These are phyloP conservation scores for Drosophila repletoides DNA, from an alignment of 1,140 invertebrate species.

Conservation along the genomic window DNA sequence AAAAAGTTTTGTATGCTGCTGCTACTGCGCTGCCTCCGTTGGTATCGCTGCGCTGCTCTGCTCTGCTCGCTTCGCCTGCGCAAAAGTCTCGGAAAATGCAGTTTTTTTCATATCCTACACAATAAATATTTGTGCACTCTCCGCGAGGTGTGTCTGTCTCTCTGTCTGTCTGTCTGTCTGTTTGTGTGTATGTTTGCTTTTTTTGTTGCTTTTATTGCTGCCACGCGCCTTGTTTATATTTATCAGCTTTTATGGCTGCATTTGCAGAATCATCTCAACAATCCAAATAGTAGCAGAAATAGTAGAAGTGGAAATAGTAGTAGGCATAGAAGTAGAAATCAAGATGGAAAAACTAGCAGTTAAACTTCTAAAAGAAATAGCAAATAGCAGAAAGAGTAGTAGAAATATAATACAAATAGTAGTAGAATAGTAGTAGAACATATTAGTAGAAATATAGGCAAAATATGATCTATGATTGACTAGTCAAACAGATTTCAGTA, in stretches of 20 bases:
- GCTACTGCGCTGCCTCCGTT: background rate
- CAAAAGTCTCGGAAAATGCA: constrained; percentile 43
- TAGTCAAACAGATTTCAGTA: background rate
- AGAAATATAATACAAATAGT: too few relatives aligned
- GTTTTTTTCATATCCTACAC: constrained; percentile 57
- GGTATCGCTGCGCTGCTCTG: background rate
- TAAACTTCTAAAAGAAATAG: too few relatives aligned
- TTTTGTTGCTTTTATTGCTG: constrained; percentile 28
- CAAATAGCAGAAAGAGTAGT: too few relatives aligned
- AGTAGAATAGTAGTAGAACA: too few relatives aligned
- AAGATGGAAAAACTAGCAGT: too few relatives aligned
- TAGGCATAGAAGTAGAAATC: constrained; percentile 13
- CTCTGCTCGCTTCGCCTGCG: constrained; percentile 39
- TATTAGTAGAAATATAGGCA: too few relatives aligned
- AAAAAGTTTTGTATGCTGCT: constrained; percentile 12
- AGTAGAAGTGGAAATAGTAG: background rate
- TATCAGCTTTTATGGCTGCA: constrained; percentile 38
- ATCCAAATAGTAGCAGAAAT: background rate
- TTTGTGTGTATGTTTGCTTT: constrained; percentile 3
- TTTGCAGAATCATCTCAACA: constrained; percentile 1
- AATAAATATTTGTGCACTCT: constrained; percentile 59
- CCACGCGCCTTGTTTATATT: constrained; percentile 48
- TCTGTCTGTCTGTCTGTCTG: constrained; percentile 7
- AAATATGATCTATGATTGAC: too few relatives aligned
- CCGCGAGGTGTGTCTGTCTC: constrained; percentile 1